Conservation (phyloP, 2,888 invertebrate species). For the Tethea ocularis region DNA sequence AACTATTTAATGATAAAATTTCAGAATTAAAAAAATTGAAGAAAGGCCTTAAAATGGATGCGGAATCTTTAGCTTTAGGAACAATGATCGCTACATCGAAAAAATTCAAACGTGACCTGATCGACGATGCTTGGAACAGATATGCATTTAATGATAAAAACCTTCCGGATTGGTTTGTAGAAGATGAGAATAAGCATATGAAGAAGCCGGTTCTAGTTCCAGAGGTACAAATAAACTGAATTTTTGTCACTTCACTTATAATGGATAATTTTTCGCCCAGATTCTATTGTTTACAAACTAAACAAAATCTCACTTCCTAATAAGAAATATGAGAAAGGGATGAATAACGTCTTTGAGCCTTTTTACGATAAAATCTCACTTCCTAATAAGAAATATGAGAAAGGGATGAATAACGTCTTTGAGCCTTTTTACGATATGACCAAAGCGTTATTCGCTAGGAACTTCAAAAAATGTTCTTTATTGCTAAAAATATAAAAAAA, state of each 20-base stretch:
- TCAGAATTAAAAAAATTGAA: conserved; percentile 75
- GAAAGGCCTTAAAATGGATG: conserved; percentile 89
- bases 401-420: no score
- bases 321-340: no score
- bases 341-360: no score
- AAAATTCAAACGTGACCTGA: conserved; percentile 94
- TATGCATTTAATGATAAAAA: conserved; percentile 96
- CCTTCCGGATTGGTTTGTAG: conserved; percentile 97
- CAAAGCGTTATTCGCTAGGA: no score
- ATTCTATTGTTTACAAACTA: no score
- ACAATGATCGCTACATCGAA: conserved; percentile 95
- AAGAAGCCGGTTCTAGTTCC: conserved; percentile 92
- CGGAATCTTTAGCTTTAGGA: conserved; percentile 96
- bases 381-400: no score
- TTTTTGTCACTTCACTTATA: neutral
- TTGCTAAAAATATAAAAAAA: no score
- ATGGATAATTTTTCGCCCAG: neutral
- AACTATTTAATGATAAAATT: conserved; percentile 22
- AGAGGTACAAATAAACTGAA: conserved; percentile 81
- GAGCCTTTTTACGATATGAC: no score
- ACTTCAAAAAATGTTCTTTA: no score
- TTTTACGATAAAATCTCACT: no score
- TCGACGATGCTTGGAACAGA: conserved; percentile 96
- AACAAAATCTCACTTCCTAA: no score
- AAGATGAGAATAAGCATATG: conserved; percentile 97